A percentile compares a stretch with the other conserved stretches of the same genome.
These are phyloP conservation scores for Orientallactaga bullata DNA, from an alignment of 2,113 vertebrate species.

Conservation along the genomic window DNA sequence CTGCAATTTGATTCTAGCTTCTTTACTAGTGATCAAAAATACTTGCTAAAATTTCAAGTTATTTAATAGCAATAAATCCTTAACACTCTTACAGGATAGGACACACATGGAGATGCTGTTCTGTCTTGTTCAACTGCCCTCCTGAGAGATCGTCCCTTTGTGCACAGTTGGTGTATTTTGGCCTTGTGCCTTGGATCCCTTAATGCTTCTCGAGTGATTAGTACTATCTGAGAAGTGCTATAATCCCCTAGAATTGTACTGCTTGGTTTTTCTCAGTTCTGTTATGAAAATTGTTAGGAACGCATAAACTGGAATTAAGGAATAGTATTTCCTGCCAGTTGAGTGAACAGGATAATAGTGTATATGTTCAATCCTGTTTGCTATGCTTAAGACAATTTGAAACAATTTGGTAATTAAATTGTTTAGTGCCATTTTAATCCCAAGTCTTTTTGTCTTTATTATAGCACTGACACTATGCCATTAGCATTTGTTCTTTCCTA, in stretches of 20 bases:
- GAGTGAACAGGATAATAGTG: conserved; percentile 56
- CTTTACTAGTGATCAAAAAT: conserved; percentile 43
- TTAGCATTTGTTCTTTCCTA: conserved; percentile 31
- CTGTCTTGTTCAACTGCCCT: conserved; percentile 34
- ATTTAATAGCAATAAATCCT: conserved; percentile 61
- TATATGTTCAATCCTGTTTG: conserved; percentile 64
- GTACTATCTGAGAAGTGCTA: conserved; percentile 57
- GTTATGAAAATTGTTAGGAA: conserved; percentile 75
- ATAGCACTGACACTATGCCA: not conserved
- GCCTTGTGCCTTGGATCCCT: conserved; percentile 17
- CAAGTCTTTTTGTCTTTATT: conserved; percentile 25
- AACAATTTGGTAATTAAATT: conserved; percentile 61
- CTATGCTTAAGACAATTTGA: not conserved
- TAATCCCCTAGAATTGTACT: conserved; percentile 66
- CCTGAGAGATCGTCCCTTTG: conserved; percentile 19
- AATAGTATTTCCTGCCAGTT: conserved; percentile 61
- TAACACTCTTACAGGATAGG: not conserved
- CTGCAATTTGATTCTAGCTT: conserved; percentile 42
- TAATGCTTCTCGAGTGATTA: conserved; percentile 66
- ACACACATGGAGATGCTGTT: conserved; percentile 19
- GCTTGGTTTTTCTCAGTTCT: conserved; percentile 59
- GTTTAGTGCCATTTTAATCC: not conserved
- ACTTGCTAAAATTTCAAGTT: conserved; percentile 69
- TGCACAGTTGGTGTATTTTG: conserved; percentile 67
- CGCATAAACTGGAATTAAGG: conserved; percentile 58